These are phyloP conservation scores for Antheraea assamensis DNA, from an alignment of 2,888 invertebrate genomes.

Conservation along the genomic window DNA sequence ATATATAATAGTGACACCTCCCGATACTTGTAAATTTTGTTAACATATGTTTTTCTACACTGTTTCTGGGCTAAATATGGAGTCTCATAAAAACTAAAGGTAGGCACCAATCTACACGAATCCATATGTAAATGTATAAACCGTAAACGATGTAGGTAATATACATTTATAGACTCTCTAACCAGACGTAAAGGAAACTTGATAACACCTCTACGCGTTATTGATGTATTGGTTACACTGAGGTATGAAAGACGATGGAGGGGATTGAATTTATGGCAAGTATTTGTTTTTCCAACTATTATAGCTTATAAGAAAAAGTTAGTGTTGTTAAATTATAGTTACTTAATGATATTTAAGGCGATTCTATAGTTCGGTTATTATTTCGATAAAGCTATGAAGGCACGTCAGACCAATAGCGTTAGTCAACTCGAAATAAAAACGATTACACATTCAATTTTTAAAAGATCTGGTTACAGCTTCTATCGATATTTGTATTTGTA, in stretches of 20 bases:
- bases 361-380: too few relatives aligned
- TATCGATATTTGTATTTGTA: too few relatives aligned
- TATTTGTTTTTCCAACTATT: not conserved
- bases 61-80: not conserved
- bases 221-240: slow-evolving; percentile 40
- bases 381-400: too few relatives aligned
- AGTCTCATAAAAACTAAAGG: not conserved
- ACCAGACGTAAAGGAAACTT: slow-evolving; percentile 49
- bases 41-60: too few relatives aligned
- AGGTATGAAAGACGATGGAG: slow-evolving; percentile 29
- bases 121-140: slow-evolving; percentile 21
- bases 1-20: too few relatives aligned
- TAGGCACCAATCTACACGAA: not conserved
- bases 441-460: too few relatives aligned
- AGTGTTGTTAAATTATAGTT: too few relatives aligned
- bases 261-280: slow-evolving; percentile 19
- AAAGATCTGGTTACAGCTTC: too few relatives aligned
- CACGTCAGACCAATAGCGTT: too few relatives aligned
- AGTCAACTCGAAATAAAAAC: too few relatives aligned
- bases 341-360: too few relatives aligned
- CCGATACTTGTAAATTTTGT: not conserved
- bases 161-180: slow-evolving; percentile 25
- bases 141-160: slow-evolving; percentile 6
- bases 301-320: too few relatives aligned
- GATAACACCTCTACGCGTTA: slow-evolving; percentile 55